phyloP scores from a whole-genome alignment of 2,113 vertebrate species.

The Mobula hypostoma region DNA sequence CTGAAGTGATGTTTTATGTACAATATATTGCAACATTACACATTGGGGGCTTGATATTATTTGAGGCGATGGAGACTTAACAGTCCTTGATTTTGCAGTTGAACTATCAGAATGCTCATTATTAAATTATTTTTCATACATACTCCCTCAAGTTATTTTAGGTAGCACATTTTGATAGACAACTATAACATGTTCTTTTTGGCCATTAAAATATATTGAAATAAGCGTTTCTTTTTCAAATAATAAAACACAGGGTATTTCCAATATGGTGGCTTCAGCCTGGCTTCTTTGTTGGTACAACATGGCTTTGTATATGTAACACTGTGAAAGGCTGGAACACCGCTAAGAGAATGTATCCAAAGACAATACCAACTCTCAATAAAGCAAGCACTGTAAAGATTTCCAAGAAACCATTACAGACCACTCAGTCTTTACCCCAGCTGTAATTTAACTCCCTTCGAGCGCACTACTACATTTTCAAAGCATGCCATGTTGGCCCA shows the following conservation, averaged over 20 bases:
- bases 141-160: background rate
- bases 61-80: background rate
- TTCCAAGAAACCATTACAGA: background rate
- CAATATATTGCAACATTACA: background rate
- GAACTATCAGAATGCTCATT: background rate
- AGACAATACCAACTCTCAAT: background rate
- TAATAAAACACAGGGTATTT: background rate
- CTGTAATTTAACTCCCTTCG: background rate
- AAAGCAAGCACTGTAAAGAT: background rate
- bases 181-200: background rate
- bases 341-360: background rate
- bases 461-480: background rate
- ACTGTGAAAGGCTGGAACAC: background rate
- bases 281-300: background rate
- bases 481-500: background rate
- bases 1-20: background rate
- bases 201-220: background rate
- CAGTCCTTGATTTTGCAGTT: background rate
- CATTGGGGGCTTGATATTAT: background rate
- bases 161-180: background rate
- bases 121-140: background rate
- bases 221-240: background rate
- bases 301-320: background rate
- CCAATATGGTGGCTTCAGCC: background rate
- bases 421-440: background rate